These are phyloP conservation scores for Neosalanx taihuensis DNA, from an alignment of 2,797 vertebrate species.

Conservation along the genomic window DNA sequence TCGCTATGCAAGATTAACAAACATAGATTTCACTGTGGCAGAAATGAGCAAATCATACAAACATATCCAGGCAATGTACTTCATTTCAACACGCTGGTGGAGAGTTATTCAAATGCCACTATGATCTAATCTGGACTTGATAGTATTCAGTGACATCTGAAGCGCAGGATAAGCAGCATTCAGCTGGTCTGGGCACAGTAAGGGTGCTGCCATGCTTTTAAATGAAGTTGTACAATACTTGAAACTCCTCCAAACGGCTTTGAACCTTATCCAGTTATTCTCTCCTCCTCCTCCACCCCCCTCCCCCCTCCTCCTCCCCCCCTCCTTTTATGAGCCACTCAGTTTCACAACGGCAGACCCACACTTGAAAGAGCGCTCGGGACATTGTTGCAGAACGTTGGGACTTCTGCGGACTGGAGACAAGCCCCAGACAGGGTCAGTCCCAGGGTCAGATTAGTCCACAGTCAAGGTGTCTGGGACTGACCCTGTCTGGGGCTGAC, in stretches of 20 bases:
- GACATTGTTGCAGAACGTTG: constrained; percentile 27
- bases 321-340: constrained; percentile 28
- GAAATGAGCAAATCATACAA: constrained; percentile 3
- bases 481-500: too few relatives aligned
- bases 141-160: constrained; percentile 34
- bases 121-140: constrained; percentile 26
- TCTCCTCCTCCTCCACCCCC: constrained; percentile 10
- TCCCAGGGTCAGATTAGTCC: background rate
- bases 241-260: constrained; percentile 56
- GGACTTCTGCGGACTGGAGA: constrained; percentile 7
- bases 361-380: constrained; percentile 37
- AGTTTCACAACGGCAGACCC: constrained; percentile 47
- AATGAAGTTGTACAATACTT: constrained; percentile 59
- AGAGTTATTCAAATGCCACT: constrained; percentile 11
- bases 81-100: constrained; percentile 15
- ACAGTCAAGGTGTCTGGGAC: background rate
- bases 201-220: constrained; percentile 43
- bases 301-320: constrained; percentile 5
- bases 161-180: constrained; percentile 21
- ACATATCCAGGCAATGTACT: background rate
- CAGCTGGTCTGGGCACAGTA: constrained; percentile 32
- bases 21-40: too few relatives aligned
- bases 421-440: background rate
- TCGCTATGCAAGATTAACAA: too few relatives aligned
- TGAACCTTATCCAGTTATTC: constrained; percentile 54